Evolutionary conservation across 2,113 vertebrate species (phyloP).

Genomic region (Thermophis baileyi): DNA sequence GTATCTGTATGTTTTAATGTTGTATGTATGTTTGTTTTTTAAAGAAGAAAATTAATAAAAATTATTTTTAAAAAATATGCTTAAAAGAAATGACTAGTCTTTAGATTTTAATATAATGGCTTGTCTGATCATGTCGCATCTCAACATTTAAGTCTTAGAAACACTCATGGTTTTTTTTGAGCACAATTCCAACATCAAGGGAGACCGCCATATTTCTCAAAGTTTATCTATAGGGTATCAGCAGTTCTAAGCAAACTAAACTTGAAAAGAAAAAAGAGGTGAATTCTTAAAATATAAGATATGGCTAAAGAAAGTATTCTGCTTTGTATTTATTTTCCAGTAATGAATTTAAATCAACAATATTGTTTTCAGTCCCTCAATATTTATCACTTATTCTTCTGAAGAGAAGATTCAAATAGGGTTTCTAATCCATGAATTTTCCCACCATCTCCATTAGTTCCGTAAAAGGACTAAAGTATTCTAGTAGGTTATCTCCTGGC

Average conservation of each 20-base stretch:
- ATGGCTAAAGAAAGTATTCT: constrained; percentile 28
- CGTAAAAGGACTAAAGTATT: background rate
- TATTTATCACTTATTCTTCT: background rate
- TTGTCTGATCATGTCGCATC: background rate
- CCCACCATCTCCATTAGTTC: background rate
- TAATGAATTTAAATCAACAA: constrained; percentile 46
- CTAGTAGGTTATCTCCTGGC: background rate
- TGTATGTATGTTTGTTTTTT: too few species aligned
- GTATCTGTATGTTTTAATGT: too few species aligned
- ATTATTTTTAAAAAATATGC: too few species aligned
- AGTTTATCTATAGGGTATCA: constrained; percentile 27
- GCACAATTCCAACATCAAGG: background rate
- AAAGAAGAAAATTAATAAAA: too few species aligned
- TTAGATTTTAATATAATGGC: background rate
- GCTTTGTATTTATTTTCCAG: constrained; percentile 19
- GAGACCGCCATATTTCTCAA: constrained; percentile 12
- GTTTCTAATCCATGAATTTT: constrained; percentile 11
- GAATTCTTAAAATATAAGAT: constrained; percentile 21
- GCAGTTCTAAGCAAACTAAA: constrained; percentile 41
- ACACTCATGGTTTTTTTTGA: background rate
- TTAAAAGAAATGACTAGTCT: background rate
- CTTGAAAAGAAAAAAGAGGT: constrained; percentile 34
- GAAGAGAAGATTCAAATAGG: constrained; percentile 20
- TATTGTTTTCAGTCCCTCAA: constrained; percentile 26
- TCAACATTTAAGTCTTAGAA: background rate